Evolutionary conservation across 2,797 vertebrate species (phyloP).

Genomic region (Centroberyx gerrardi): DNA sequence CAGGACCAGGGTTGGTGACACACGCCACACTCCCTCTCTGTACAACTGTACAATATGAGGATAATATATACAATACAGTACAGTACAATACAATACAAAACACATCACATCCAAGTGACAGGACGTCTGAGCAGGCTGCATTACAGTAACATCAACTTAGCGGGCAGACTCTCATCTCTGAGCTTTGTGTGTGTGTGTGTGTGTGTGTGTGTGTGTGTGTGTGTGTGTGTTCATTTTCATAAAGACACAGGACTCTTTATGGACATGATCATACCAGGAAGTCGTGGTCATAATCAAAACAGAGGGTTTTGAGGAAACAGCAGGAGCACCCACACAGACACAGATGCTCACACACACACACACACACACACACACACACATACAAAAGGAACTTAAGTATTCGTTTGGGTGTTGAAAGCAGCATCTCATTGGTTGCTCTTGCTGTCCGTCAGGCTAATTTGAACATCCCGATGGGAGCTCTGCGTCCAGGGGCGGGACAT

Average conservation of each 20-base stretch:
- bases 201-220: conserved; percentile 10
- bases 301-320: conserved; percentile 56
- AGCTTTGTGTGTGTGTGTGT: conserved; percentile 3
- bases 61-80: conserved; percentile 64
- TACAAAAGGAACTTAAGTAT: conserved; percentile 19
- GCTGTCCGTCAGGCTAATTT: conserved; percentile 93
- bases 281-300: conserved; percentile 57
- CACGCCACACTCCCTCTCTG: conserved; percentile 55
- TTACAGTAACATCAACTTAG: conserved; percentile 54
- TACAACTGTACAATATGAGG: conserved; percentile 73
- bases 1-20: conserved; percentile 30
- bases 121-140: conserved; percentile 49
- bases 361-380: conserved; percentile 10
- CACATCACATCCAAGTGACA: conserved; percentile 48
- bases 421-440: conserved; percentile 68
- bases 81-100: conserved; percentile 55
- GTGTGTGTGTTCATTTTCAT: conserved; percentile 67
- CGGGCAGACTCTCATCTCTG: conserved; percentile 42
- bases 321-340: background rate
- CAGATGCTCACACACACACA: conserved; percentile 10
- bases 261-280: conserved; percentile 55
- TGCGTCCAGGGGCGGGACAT: conserved; percentile 96
- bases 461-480: conserved; percentile 98
- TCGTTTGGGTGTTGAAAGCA: conserved; percentile 26
- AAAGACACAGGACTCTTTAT: conserved; percentile 61